phyloP scores from a whole-genome alignment of 2,113 vertebrate genomes.

The Prochilodus magdalenae region DNA sequence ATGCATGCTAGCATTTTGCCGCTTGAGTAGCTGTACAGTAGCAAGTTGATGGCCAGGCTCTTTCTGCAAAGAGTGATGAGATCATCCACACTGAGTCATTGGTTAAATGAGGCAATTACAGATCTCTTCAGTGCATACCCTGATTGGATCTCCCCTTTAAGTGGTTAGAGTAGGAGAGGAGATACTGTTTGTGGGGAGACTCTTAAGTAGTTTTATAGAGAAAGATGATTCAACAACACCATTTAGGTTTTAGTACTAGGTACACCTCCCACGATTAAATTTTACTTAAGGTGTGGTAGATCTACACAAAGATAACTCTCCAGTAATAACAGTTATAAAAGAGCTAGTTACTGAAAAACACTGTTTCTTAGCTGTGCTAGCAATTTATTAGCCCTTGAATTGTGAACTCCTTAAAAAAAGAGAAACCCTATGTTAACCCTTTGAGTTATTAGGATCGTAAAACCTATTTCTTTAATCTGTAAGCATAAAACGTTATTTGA shows the following conservation, averaged over 20 bases:
- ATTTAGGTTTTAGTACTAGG: background rate
- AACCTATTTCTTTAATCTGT: too few species aligned
- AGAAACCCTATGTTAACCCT: too few species aligned
- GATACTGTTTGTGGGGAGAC: background rate
- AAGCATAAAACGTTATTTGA: too few species aligned
- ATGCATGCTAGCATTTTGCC: slow-evolving; percentile 76
- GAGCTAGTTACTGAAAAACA: too few species aligned
- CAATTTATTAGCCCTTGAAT: too few species aligned
- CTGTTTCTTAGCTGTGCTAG: too few species aligned
- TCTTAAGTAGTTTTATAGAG: background rate
- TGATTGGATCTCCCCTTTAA: slow-evolving; percentile 64
- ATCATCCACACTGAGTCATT: slow-evolving; percentile 73
- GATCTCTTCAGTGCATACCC: slow-evolving; percentile 68
- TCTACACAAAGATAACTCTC: too few species aligned
- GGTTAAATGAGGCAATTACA: slow-evolving; percentile 79
- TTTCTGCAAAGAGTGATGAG: slow-evolving; percentile 64
- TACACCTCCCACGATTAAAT: background rate
- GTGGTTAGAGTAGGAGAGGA: background rate
- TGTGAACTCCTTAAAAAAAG: too few species aligned
- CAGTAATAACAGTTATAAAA: too few species aligned
- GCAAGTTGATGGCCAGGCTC: slow-evolving; percentile 69
- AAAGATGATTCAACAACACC: background rate
- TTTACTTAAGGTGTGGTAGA: too few species aligned
- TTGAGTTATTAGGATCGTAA: too few species aligned
- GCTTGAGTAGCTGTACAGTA: slow-evolving; percentile 74